Conservation (phyloP, 1,140 invertebrate genomes). For the Trichonephila clavata region DNA sequence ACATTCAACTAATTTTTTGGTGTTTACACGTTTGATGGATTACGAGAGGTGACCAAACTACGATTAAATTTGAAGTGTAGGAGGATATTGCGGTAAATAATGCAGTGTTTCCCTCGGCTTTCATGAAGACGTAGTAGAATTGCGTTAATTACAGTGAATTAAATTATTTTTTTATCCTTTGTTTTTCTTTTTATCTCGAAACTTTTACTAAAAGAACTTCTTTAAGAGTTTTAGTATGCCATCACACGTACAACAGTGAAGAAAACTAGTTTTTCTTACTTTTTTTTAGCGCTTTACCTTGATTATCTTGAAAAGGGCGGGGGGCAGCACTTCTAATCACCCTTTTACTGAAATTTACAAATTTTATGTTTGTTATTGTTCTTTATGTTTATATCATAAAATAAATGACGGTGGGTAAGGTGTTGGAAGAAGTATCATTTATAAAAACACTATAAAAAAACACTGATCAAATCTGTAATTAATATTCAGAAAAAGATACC, state of each 20-base stretch:
- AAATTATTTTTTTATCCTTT: constrained; percentile 13
- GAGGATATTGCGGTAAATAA: constrained; percentile 6
- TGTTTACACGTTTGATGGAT: constrained; percentile 63
- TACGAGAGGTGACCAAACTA: constrained; percentile 50
- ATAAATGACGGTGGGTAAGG: background rate
- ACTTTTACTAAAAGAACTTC: constrained; percentile 9
- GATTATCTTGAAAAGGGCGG: constrained; percentile 8
- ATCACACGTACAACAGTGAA: constrained; percentile 10
- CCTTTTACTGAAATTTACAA: background rate
- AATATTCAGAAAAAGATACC: no score
- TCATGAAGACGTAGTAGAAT: constrained; percentile 47
- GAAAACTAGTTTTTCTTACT: background rate
- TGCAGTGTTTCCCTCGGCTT: background rate
- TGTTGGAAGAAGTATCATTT: background rate
- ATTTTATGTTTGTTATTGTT: background rate
- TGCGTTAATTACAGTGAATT: constrained; percentile 65
- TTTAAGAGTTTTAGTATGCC: constrained; percentile 26
- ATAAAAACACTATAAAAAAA: background rate
- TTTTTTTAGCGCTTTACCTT: background rate
- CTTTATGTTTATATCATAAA: background rate
- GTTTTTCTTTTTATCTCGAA: constrained; percentile 33
- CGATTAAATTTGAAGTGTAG: constrained; percentile 57
- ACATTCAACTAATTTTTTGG: constrained; percentile 48
- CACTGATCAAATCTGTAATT: background rate
- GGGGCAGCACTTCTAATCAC: background rate